Percentiles rank a stretch among this genome's conserved stretches.
Evolutionary conservation across 2,797 vertebrate genomes (phyloP).

Genomic region (Danio tinwini): DNA sequence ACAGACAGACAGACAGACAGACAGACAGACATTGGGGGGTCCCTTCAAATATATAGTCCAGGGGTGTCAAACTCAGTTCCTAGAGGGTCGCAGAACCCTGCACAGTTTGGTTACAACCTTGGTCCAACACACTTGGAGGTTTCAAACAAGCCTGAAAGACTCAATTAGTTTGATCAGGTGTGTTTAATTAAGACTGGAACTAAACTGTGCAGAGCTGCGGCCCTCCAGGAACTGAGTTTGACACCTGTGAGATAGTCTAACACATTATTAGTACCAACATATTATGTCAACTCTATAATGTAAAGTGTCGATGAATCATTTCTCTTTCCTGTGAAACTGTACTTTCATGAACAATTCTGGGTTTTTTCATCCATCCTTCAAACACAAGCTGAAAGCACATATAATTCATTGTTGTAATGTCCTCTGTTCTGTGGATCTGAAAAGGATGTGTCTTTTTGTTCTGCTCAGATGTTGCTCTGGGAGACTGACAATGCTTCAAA

Average conservation of each 20-base stretch:
- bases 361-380: not conserved
- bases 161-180: no score
- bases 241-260: not conserved
- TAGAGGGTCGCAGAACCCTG: no score
- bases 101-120: no score
- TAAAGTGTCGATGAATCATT: not conserved
- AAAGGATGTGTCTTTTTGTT: not conserved
- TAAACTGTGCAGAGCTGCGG: no score
- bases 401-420: not conserved
- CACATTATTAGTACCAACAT: not conserved
- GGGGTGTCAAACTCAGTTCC: no score
- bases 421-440: conserved; percentile 6
- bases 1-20: no score
- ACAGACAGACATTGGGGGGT: no score
- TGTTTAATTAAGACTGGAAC: no score
- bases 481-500: conserved; percentile 25
- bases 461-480: not conserved
- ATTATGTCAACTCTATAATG: not conserved
- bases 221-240: no score
- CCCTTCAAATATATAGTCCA: no score
- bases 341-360: not conserved
- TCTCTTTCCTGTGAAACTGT: not conserved
- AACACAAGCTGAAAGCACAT: not conserved
- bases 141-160: no score
- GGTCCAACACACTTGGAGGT: no score